Conservation (phyloP, 2,113 vertebrate species). For the Abramis brama region DNA sequence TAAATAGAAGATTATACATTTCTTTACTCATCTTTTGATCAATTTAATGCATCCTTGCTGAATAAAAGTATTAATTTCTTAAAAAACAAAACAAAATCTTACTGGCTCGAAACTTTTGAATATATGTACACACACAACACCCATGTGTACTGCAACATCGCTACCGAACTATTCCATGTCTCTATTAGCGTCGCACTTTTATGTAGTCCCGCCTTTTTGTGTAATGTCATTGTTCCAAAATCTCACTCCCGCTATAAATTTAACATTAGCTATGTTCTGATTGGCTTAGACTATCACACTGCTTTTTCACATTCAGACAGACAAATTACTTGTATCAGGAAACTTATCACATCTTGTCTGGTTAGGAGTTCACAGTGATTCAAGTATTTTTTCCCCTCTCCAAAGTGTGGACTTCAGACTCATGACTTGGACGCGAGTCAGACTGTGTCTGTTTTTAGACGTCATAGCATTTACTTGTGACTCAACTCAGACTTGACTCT, state of each 20-base stretch:
- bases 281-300: neutral
- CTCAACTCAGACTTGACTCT: conserved; percentile 3
- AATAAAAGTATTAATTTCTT: neutral
- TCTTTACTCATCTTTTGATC: neutral
- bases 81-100: neutral
- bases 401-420: conserved; percentile 3
- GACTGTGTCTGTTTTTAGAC: neutral
- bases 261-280: neutral
- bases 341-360: neutral
- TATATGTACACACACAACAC: neutral
- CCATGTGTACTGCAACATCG: neutral
- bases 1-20: neutral
- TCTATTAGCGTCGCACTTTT: neutral
- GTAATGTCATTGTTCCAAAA: neutral
- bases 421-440: neutral
- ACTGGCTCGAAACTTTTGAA: neutral
- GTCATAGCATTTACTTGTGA: conserved; percentile 3
- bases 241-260: neutral
- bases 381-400: neutral
- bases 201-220: neutral
- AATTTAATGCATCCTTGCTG: neutral
- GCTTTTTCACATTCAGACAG: neutral
- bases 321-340: neutral
- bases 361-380: neutral
- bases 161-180: neutral